A percentile compares a stretch with the other conserved stretches of the same genome.
These are phyloP conservation scores for western clawed frog (Xenopus tropicalis) DNA, from an alignment of 2,113 vertebrate species.

Conservation along the genomic window UCB_Xtro_10.0 CM004452.2:44512501-44513000, in stretches of 20 bases:
- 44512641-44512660: conserved; percentile 89
- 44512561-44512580: no score
- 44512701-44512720: background rate
- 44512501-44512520: no score
- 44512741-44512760: no score
- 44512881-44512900: conserved; percentile 56
- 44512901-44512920: conserved; percentile 64
- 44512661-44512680: conserved; percentile 90
- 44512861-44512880: conserved; percentile 1
- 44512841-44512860: conserved; percentile 42
- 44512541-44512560: no score
- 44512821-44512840: conserved; percentile 44
- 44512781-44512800: background rate
- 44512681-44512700: conserved; percentile 88
- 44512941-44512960: no score
- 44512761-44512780: no score
- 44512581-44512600: conserved; percentile 66
- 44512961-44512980: no score
- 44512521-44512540: no score
- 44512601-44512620: conserved; percentile 64
- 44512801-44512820: conserved; percentile 54
- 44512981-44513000: no score
- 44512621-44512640: conserved; percentile 84
- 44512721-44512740: no score
- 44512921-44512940: conserved; percentile 67